Percentiles rank a stretch among this genome's conserved stretches.
Conservation (phyloP, 2,113 vertebrate genomes). For the Kryptolebias marmoratus region DNA sequence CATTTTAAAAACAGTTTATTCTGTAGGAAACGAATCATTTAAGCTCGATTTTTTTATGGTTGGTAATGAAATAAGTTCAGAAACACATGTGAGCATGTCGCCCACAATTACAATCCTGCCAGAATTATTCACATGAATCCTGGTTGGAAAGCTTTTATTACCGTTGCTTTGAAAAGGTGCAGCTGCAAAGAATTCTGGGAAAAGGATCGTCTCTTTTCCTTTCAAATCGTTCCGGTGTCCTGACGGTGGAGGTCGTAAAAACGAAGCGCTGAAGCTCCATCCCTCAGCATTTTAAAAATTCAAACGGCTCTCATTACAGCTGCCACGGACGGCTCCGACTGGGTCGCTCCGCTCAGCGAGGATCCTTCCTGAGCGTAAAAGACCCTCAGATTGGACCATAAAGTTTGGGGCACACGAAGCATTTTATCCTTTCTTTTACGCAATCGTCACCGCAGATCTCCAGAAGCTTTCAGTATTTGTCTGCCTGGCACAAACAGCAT, state of each 20-base stretch:
- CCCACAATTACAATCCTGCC: no score
- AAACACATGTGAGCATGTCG: no score
- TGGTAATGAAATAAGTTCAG: no score
- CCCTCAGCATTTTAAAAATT: background rate
- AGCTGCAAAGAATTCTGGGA: constrained; percentile 11
- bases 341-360: background rate
- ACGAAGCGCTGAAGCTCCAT: background rate
- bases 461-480: background rate
- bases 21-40: no score
- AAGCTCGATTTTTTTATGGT: no score
- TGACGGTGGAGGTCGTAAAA: background rate
- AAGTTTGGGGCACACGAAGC: no score
- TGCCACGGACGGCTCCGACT: background rate
- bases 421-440: no score
- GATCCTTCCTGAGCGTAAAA: background rate
- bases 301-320: background rate
- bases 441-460: background rate
- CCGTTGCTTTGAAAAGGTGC: background rate
- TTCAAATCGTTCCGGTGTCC: background rate
- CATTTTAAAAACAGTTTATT: no score
- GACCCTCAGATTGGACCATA: background rate
- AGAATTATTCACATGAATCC: no score
- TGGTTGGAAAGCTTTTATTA: no score
- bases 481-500: no score
- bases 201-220: background rate